Evolutionary conservation across 2,113 vertebrate genomes (phyloP), one percentile per base, ranked within the genome.

Genomic region (Lampris incognitus): DNA sequence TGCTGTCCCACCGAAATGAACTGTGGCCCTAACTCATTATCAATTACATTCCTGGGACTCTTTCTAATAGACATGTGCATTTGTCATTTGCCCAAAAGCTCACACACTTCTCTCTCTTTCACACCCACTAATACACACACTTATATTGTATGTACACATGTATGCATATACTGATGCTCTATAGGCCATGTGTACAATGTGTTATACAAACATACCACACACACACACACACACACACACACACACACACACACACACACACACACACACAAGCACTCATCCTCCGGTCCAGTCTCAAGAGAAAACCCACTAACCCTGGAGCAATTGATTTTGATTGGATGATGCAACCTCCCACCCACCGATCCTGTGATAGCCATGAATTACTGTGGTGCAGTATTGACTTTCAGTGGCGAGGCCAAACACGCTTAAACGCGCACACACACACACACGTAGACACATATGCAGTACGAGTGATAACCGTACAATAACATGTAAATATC

Each of bases 311-410:
- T 60, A 60, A 69, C 61, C 50, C 52, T 6, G 40, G 24, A 41
- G n/a, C 66, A 79, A 55, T 41, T 51, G 61, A 62, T 4, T 57
- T 42, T 64, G 76, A 77, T 82, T 78, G 82, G 67, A 44, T 10
- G 63, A 39, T 62, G 60, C 8, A 44, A 37, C 66, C 38, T 68
- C 60, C 68, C 83, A 57, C 71, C 80, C 58, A 71, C 66, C 48
- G 58, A 73, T 71, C 78, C 61, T 5, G 3, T 38, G 61, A 59
- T 58, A 65, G 69, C 40, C 58, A 61, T 77, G 68, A 74, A 79
- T 59, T 60, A 50, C 75, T 51, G 5, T 49, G 71, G 65, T 46
- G 66, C 69, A 79, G 48, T 82, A 86, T 85, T 79, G 85, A 85
- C 82, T 77, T 84, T 67, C 55, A 78, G 69, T 64, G 37, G 59